phyloP scores from a whole-genome alignment of 2,797 vertebrate species.

The Chiroxiphia lanceolata region DNA sequence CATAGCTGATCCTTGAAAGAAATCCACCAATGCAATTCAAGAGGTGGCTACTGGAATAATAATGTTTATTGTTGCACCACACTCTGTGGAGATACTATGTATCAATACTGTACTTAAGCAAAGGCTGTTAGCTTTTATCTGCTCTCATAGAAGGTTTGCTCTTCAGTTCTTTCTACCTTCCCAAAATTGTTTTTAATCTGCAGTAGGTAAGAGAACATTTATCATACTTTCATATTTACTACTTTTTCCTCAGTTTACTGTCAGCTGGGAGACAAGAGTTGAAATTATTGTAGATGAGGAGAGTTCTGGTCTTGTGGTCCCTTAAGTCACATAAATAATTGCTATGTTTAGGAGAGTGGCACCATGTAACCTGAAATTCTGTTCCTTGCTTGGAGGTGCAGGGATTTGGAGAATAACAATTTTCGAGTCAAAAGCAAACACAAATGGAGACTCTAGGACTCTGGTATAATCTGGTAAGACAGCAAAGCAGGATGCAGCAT shows the following conservation, averaged over 20 bases:
- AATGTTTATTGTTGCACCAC: background rate
- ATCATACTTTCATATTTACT: background rate
- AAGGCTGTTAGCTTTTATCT: background rate
- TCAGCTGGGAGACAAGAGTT: background rate
- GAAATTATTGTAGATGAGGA: background rate
- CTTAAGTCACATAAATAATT: background rate
- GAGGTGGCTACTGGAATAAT: background rate
- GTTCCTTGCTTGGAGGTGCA: constrained; percentile 11
- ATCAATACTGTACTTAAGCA: background rate
- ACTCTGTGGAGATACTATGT: background rate
- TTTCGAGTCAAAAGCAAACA: background rate
- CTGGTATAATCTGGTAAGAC: background rate
- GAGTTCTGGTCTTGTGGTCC: background rate
- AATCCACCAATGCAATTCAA: background rate
- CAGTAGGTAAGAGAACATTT: background rate
- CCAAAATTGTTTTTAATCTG: background rate
- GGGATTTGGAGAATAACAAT: background rate
- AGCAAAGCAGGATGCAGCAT: background rate
- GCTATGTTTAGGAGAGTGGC: background rate
- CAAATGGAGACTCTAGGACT: background rate
- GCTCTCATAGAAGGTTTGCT: background rate
- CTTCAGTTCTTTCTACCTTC: background rate
- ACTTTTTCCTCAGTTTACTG: background rate
- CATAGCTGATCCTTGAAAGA: background rate
- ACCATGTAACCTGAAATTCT: constrained; percentile 3